Percentiles rank a stretch among this genome's conserved stretches.
These are phyloP conservation scores for Cetoscarus ocellatus DNA, from an alignment of 2,797 vertebrate genomes.

Conservation along the genomic window DNA sequence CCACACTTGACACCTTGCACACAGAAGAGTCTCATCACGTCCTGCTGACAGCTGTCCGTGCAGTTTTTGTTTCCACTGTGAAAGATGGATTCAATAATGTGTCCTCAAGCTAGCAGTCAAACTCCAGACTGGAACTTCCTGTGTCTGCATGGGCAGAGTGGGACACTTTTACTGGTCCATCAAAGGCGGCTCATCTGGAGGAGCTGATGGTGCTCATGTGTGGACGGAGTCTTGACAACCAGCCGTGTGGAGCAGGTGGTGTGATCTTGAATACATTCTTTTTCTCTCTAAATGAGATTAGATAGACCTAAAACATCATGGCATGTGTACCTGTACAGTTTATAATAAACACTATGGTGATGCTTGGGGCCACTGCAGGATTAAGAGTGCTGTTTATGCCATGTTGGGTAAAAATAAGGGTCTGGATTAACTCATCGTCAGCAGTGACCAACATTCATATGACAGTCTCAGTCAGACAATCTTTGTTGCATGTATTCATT, in stretches of 20 bases:
- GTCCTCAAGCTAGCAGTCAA: conserved; percentile 55
- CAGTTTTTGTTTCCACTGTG: conserved; percentile 40
- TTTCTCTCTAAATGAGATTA: background rate
- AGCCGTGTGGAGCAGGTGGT: background rate
- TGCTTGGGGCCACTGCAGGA: conserved; percentile 31
- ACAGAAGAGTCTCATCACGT: conserved; percentile 11
- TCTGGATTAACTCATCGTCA: too few relatives aligned
- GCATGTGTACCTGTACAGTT: background rate
- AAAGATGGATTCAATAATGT: conserved; percentile 67
- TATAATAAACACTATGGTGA: background rate
- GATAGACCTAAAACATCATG: background rate
- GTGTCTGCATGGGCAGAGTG: conserved; percentile 53
- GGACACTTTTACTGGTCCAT: conserved; percentile 62
- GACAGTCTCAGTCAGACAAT: too few relatives aligned
- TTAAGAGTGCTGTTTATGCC: conserved; percentile 12
- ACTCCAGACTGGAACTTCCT: conserved; percentile 65
- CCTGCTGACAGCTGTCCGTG: conserved; percentile 41
- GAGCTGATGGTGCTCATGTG: conserved; percentile 60
- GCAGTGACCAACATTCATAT: too few relatives aligned
- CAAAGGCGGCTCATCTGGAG: conserved; percentile 51
- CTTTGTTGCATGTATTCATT: too few relatives aligned
- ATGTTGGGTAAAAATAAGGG: too few relatives aligned
- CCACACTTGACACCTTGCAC: conserved; percentile 25
- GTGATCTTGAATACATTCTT: background rate
- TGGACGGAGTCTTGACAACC: conserved; percentile 17